Evolutionary conservation across 2,888 invertebrate species (phyloP).

Genomic region (Meghimatium bilineatum): DNA sequence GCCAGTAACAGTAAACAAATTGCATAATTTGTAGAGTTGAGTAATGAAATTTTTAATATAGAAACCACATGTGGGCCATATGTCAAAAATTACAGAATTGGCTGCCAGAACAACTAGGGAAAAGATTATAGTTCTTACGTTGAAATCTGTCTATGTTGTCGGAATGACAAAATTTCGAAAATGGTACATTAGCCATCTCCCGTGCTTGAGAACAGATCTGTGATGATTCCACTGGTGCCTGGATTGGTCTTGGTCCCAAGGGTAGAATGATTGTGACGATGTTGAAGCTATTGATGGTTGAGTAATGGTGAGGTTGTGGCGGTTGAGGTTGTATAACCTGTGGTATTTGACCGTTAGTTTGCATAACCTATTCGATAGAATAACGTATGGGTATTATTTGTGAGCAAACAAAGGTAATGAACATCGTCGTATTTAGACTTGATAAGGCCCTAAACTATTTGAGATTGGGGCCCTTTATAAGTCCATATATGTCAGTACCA

Average conservation of each 20-base stretch:
- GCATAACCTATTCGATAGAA: neutral
- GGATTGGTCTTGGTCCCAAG: neutral
- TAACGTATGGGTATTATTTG: neutral
- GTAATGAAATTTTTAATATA: too few relatives aligned
- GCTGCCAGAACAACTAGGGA: too few relatives aligned
- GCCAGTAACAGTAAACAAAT: too few relatives aligned
- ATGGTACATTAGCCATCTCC: neutral
- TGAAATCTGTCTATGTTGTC: neutral
- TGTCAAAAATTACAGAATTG: too few relatives aligned
- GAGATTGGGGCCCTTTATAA: too few relatives aligned
- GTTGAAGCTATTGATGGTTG: constrained; percentile 2
- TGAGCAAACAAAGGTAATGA: too few relatives aligned
- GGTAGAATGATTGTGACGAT: neutral
- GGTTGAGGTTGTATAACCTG: neutral
- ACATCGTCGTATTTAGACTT: too few relatives aligned
- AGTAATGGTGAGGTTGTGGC: neutral
- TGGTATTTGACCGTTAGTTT: neutral
- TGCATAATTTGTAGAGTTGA: too few relatives aligned
- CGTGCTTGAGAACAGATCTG: constrained; percentile 5
- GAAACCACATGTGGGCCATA: too few relatives aligned
- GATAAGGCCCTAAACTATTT: too few relatives aligned
- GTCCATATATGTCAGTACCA: too few relatives aligned
- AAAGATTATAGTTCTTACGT: neutral
- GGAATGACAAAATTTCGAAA: neutral
- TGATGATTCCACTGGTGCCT: neutral